Base-by-base conservation (phyloP, 1,140 invertebrate genomes). In the Phocides pigmalion region DNA sequence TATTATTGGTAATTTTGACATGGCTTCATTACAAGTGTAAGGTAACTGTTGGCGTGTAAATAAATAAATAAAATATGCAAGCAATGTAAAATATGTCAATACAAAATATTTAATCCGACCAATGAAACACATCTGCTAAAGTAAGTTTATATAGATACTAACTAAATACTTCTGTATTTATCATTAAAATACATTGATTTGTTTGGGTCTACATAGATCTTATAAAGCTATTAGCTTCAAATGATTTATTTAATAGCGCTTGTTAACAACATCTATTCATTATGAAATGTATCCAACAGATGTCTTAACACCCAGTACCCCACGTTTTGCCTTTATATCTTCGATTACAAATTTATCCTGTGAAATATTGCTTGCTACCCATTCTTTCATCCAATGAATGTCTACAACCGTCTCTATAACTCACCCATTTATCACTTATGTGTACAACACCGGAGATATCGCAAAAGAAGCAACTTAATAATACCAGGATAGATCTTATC, bases 401-500 rank as follows among this genome's bases (percentile, higher is more conserved):
- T 61, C 53, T 11, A 28, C 56, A 39, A 35, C 56, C 56, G 44
- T 47, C 56, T 61, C 44, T 37, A 49, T 61, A 61, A 61, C 42
- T 61, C 44, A 61, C 39, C 17, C 44, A 61, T 61, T 61, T 61
- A 61, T 61, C 56, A 61, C 56, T 61, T 61, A 17, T 49, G 28
- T 47, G 42, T 61, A 47, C 53, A 56, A 56, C 56, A 70, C 69
- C 51, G 53, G 16, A 41, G 70, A 54, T 68, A 70, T 76, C 63
- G 71, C 70, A 35, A 46, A 70, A 72, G 68, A 74, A 72, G 67
- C 70, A 64, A 70, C 75, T 81, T 82, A 83, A 84, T 81, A 82
- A 74, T 77, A 73, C 62, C 58, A 69, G 75, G 70, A 82, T 77
- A 77, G 76, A 81, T 83, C 66, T 68, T 68, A 79, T 79, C 77